phyloP scores from a whole-genome alignment of 2,113 vertebrate genomes.

The Lates calcarifer region DNA sequence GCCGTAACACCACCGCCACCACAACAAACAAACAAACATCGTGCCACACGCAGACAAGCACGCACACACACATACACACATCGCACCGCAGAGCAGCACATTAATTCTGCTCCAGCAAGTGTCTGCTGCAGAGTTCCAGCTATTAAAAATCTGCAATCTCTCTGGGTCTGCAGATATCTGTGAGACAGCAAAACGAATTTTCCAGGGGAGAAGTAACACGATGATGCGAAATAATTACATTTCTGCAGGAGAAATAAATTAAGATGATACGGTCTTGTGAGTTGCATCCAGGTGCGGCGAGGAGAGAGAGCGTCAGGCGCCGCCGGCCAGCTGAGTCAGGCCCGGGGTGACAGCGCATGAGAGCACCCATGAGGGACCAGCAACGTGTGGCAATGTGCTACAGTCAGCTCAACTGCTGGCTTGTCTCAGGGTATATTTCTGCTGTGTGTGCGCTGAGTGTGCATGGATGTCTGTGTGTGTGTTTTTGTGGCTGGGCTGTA shows the following conservation, averaged over 20 bases:
- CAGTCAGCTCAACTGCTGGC: conserved; percentile 54
- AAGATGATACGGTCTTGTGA: conserved; percentile 24
- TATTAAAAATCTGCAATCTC: conserved; percentile 54
- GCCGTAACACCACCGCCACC: conserved; percentile 35
- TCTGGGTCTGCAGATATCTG: conserved; percentile 49
- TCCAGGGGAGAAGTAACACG: conserved; percentile 37
- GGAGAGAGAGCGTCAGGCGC: background rate
- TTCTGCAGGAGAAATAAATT: conserved; percentile 49
- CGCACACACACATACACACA: conserved; percentile 17
- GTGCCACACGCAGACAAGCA: background rate
- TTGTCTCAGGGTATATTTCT: conserved; percentile 31
- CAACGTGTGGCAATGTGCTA: conserved; percentile 51
- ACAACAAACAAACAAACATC: conserved; percentile 47
- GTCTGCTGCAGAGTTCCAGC: conserved; percentile 45
- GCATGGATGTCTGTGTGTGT: conserved; percentile 2
- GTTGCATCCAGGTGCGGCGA: conserved; percentile 51
- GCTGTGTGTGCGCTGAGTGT: background rate
- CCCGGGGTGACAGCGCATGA: conserved; percentile 38
- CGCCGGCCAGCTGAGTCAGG: conserved; percentile 64
- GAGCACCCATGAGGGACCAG: conserved; percentile 29
- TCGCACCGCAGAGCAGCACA: conserved; percentile 9
- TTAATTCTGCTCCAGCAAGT: conserved; percentile 55
- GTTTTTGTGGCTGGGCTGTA: background rate
- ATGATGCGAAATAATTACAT: conserved; percentile 59
- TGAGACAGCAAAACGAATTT: conserved; percentile 49